Conservation (phyloP, 2,888 invertebrate genomes). For the Idaea dimidiata region DNA sequence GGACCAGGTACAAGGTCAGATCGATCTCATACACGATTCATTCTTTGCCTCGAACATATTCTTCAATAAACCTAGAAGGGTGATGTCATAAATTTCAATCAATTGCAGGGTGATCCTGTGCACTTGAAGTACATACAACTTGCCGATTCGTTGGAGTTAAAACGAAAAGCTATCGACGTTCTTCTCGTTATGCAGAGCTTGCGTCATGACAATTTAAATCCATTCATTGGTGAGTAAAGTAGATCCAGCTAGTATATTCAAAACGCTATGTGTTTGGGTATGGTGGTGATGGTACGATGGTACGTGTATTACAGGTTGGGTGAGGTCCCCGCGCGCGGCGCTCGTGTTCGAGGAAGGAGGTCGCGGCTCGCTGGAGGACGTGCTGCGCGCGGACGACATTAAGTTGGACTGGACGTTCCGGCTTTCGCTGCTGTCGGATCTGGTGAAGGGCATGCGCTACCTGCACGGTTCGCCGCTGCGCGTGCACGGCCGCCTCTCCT, state of each 20-base stretch:
- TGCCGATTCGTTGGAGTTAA: conserved; percentile 84
- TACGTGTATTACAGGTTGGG: conserved; percentile 78
- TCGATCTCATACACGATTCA: too few species aligned
- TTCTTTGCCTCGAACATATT: too few species aligned
- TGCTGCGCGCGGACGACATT: conserved; percentile 93
- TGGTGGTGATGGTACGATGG: neutral
- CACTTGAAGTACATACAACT: conserved; percentile 90
- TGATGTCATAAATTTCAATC: neutral
- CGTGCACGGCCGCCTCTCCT: conserved; percentile 92
- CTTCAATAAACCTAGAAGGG: too few species aligned
- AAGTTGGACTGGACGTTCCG: conserved; percentile 98
- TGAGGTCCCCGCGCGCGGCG: conserved; percentile 89
- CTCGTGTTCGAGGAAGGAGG: conserved; percentile 94
- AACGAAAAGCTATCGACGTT: conserved; percentile 89
- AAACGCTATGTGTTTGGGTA: neutral
- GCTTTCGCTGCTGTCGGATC: conserved; percentile 94
- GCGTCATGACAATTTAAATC: conserved; percentile 95
- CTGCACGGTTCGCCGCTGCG: conserved; percentile 91
- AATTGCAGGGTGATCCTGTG: conserved; percentile 91
- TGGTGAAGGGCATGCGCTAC: conserved; percentile 96
- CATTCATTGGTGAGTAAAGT: conserved; percentile 83
- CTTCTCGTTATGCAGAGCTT: conserved; percentile 90
- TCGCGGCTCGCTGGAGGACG: conserved; percentile 93
- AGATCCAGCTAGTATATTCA: neutral
- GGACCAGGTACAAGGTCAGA: conserved; percentile 90